phyloP scores from a whole-genome alignment of 2,797 vertebrate species.

The Thamnophis elegans region DNA sequence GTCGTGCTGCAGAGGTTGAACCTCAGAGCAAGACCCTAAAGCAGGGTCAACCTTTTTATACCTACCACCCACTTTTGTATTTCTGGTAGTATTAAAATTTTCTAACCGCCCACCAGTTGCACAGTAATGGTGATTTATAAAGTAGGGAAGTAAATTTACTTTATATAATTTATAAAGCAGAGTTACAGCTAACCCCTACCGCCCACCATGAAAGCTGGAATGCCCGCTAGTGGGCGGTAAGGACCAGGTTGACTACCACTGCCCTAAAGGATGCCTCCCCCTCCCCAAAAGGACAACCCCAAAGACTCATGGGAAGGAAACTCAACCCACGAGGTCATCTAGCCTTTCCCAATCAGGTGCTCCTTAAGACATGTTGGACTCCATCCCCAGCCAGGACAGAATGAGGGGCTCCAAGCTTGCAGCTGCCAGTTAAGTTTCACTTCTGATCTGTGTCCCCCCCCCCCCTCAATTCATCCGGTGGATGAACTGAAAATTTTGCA shows the following conservation, averaged over 20 bases:
- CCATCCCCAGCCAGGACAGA: background rate
- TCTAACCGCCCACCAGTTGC: too few species aligned
- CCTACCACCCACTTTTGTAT: too few species aligned
- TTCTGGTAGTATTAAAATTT: too few species aligned
- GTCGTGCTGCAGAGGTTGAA: background rate
- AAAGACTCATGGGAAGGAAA: background rate
- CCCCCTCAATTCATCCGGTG: background rate
- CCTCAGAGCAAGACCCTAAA: background rate
- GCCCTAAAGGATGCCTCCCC: background rate
- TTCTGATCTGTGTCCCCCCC: background rate
- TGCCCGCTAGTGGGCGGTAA: too few species aligned
- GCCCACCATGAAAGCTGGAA: too few species aligned
- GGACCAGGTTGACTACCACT: too few species aligned
- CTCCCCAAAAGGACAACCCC: too few species aligned
- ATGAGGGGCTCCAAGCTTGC: background rate
- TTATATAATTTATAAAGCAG: too few species aligned
- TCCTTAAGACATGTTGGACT: background rate
- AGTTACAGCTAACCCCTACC: too few species aligned
- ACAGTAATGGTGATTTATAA: too few species aligned
- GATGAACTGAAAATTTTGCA: background rate
- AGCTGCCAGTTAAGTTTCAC: background rate
- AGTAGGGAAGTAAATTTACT: too few species aligned
- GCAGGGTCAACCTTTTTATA: too few species aligned
- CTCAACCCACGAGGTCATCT: background rate
- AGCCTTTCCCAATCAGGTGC: background rate